These are phyloP conservation scores for Ennomos fuscantarius DNA, from an alignment of 2,888 invertebrate species.

Conservation along the genomic window DNA sequence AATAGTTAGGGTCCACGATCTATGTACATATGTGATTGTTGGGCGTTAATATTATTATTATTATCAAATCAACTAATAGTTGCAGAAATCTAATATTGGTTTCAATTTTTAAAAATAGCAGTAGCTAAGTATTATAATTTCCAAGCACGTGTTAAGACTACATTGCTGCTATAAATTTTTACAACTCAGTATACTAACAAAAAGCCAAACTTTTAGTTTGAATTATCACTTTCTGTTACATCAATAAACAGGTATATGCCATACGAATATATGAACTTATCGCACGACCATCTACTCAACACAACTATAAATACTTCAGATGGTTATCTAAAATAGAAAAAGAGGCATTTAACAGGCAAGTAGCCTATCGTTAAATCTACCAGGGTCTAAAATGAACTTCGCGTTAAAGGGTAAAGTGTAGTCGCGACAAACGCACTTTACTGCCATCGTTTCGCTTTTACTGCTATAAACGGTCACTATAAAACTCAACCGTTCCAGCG, in stretches of 20 bases:
- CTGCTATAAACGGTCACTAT: conserved; percentile 69
- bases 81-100: too few species aligned
- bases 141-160: too few species aligned
- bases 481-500: conserved; percentile 58
- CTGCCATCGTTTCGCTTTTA: conserved; percentile 70
- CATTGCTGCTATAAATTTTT: too few species aligned
- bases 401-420: conserved; percentile 43
- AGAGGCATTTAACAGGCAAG: conserved; percentile 22
- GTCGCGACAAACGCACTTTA: conserved; percentile 62
- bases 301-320: conserved; percentile 9
- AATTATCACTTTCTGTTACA: not conserved
- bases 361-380: conserved; percentile 25
- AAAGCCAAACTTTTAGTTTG: too few species aligned
- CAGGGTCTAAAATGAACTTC: conserved; percentile 26
- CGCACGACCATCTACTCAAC: conserved; percentile 3
- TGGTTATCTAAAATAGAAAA: conserved; percentile 26
- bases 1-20: too few species aligned
- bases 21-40: too few species aligned
- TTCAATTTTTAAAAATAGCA: too few species aligned
- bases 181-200: too few species aligned
- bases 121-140: too few species aligned
- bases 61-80: too few species aligned
- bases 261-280: not conserved
- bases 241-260: not conserved
- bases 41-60: too few species aligned